A percentile compares a stretch with the other conserved stretches of the same genome.
phyloP scores from a whole-genome alignment of 2,797 vertebrate species.

The Okamejei kenojei region DNA sequence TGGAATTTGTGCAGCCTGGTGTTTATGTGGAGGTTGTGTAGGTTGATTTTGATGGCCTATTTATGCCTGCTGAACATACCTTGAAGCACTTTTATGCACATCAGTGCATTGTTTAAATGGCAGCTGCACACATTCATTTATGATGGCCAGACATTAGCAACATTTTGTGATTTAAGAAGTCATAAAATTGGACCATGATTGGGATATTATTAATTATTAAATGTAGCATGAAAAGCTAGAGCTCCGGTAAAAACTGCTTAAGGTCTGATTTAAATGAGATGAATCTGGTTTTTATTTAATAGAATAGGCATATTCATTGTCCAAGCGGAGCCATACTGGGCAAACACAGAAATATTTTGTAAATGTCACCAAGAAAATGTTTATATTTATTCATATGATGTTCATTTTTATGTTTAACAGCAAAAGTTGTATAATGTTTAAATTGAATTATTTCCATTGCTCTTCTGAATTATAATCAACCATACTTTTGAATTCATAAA shows the following conservation, averaged over 20 bases:
- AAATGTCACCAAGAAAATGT: background rate
- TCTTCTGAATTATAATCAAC: background rate
- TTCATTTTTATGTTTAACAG: constrained; percentile 22
- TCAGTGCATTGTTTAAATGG: constrained; percentile 25
- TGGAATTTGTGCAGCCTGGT: constrained; percentile 13
- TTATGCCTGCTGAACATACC: background rate
- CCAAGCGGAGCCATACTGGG: background rate
- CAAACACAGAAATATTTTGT: constrained; percentile 5
- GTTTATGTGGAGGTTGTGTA: constrained; percentile 35
- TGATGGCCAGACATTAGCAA: background rate
- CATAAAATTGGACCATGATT: constrained; percentile 15
- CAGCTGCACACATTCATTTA: constrained; percentile 34
- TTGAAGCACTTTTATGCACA: constrained; percentile 31
- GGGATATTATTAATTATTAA: constrained; percentile 34
- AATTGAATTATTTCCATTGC: background rate
- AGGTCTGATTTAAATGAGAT: background rate
- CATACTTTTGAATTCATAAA: constrained; percentile 38
- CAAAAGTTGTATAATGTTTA: background rate
- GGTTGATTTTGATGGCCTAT: constrained; percentile 29
- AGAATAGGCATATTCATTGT: background rate
- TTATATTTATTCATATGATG: background rate
- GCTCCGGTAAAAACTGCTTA: background rate
- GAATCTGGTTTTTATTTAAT: background rate
- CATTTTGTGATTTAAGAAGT: constrained; percentile 8
- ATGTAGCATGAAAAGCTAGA: background rate